Percentiles rank a stretch among this genome's conserved stretches.
phyloP scores from a whole-genome alignment of 1,140 invertebrate species.

The Catajapyx aquilonaris region DNA sequence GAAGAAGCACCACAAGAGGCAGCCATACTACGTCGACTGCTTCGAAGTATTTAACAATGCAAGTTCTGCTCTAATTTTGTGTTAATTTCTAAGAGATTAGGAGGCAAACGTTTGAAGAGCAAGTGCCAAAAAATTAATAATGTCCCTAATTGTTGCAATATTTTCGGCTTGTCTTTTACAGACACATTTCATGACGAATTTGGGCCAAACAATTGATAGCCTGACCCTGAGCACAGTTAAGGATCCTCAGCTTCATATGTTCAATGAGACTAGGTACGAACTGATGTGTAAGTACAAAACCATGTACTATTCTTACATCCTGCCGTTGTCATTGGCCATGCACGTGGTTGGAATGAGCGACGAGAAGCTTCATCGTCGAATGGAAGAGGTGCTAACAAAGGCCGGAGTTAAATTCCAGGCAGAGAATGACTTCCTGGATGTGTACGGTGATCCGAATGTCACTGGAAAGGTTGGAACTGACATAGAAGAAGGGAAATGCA shows the following conservation, averaged over 20 bases:
- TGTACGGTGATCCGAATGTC: no score
- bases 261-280: conserved; percentile 25
- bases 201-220: conserved; percentile 26
- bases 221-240: conserved; percentile 9
- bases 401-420: conserved; percentile 41
- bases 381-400: conserved; percentile 29
- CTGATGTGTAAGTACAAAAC: conserved; percentile 41
- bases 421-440: no score
- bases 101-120: no score
- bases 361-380: conserved; percentile 20
- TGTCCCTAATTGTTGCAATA: no score
- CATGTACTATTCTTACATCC: conserved; percentile 38
- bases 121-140: no score
- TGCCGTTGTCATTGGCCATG: conserved; percentile 34
- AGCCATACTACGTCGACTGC: conserved; percentile 28
- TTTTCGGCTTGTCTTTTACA: no score
- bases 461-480: no score
- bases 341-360: conserved; percentile 23
- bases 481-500: no score
- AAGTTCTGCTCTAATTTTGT: conserved; percentile 9
- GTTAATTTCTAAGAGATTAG: neutral
- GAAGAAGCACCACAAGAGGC: conserved; percentile 24
- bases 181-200: conserved; percentile 31
- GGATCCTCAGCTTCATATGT: conserved; percentile 14
- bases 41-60: conserved; percentile 36